Evolutionary conservation across 2,113 vertebrate genomes (phyloP).

Genomic region (Choloepus hoffmanni): DNA sequence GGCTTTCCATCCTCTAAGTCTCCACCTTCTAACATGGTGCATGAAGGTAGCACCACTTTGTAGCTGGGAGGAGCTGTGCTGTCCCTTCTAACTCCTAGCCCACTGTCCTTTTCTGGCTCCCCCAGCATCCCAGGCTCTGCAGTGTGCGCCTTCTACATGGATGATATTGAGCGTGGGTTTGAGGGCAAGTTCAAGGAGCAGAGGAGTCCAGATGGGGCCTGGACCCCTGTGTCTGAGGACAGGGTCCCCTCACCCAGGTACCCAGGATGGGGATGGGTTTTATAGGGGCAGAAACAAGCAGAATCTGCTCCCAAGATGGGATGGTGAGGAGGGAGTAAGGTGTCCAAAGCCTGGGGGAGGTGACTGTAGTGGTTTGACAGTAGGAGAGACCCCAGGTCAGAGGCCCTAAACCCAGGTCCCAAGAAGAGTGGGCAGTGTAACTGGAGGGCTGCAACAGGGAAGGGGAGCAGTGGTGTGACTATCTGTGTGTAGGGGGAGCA

Average conservation of each 20-base stretch:
- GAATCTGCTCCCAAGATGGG: neutral
- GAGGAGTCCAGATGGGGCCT: slow-evolving; percentile 91
- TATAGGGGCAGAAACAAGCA: slow-evolving; percentile 5
- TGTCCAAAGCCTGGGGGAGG: neutral
- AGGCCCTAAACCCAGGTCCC: neutral
- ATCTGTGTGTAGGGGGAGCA: accelerated
- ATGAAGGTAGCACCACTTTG: neutral
- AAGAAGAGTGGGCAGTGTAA: neutral
- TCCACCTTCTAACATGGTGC: neutral
- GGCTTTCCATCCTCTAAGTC: neutral
- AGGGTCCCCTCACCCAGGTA: slow-evolving; percentile 95
- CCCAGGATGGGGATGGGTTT: neutral
- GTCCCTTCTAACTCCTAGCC: neutral
- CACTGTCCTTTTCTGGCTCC: slow-evolving; percentile 2
- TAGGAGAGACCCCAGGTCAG: neutral
- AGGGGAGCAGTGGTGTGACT: neutral
- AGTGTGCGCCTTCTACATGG: slow-evolving; percentile 97
- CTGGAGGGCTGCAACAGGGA: neutral
- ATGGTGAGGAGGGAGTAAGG: neutral
- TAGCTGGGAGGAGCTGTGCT: neutral
- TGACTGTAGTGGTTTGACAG: neutral
- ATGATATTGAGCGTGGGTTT: slow-evolving; percentile 95
- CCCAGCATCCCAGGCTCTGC: slow-evolving; percentile 96
- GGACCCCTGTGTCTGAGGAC: slow-evolving; percentile 94
- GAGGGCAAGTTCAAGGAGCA: slow-evolving; percentile 95